Evolutionary conservation across 2,797 vertebrate species (phyloP).

Genomic region (Oreortyx pictus): DNA sequence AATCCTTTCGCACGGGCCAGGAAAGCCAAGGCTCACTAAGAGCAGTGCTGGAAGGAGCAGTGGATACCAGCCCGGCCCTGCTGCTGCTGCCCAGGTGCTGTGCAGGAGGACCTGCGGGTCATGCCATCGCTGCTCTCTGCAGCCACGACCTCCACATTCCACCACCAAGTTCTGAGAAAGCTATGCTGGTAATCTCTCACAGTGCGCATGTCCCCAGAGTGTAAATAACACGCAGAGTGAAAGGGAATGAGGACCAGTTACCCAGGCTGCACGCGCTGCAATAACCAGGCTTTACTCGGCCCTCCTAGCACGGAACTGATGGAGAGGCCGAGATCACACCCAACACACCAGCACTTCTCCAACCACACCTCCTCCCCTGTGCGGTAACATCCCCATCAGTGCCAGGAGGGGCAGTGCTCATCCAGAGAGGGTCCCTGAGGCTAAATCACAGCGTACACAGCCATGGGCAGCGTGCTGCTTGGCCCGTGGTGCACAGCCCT

Average conservation of each 20-base stretch:
- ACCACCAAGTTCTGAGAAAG: background rate
- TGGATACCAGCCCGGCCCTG: background rate
- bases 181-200: background rate
- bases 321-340: constrained; percentile 23
- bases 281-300: constrained; percentile 30
- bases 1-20: background rate
- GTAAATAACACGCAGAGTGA: background rate
- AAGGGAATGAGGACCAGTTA: background rate
- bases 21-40: background rate
- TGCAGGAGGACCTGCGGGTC: background rate
- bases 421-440: background rate
- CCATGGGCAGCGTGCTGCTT: rapidly evolving
- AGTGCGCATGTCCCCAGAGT: background rate
- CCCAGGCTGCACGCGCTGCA: background rate
- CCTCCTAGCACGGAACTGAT: constrained; percentile 8
- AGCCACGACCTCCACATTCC: background rate
- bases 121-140: background rate
- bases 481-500: background rate
- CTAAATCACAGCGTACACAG: background rate
- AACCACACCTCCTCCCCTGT: constrained; percentile 22
- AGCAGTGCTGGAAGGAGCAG: background rate
- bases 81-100: background rate
- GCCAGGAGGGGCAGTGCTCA: background rate
- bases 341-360: background rate
- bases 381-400: background rate